phyloP scores from a whole-genome alignment of 2,113 vertebrate genomes.

The Corvus cornix region DNA sequence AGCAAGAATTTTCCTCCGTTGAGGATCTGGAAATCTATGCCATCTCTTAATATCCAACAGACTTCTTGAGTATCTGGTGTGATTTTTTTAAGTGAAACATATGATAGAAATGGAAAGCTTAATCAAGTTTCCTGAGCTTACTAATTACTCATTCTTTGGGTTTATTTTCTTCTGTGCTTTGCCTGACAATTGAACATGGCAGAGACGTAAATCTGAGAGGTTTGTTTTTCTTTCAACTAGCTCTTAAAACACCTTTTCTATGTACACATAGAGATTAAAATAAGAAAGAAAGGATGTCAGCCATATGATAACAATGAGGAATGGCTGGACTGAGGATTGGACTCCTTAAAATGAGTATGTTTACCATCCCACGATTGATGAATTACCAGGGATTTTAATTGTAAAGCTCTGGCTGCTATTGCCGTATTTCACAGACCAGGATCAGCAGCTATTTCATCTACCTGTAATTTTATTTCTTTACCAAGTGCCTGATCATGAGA shows the following conservation, averaged over 20 bases:
- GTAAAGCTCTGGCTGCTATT: neutral
- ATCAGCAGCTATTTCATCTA: conserved; percentile 32
- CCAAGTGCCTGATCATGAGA: conserved; percentile 39
- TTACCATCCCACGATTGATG: neutral
- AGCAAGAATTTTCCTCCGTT: neutral
- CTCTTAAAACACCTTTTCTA: neutral
- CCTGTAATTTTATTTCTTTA: conserved; percentile 46
- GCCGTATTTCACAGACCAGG: neutral
- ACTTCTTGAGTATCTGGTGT: neutral
- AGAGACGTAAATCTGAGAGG: neutral
- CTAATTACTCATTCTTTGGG: conserved; percentile 37
- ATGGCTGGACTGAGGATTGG: neutral
- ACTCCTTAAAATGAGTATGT: neutral
- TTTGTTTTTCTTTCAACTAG: neutral
- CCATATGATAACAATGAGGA: neutral
- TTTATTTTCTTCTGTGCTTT: neutral
- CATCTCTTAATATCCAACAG: conserved; percentile 36
- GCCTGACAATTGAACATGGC: neutral
- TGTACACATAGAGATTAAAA: neutral
- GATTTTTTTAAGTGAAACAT: conserved; percentile 29
- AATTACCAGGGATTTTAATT: conserved; percentile 52
- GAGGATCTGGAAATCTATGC: conserved; percentile 15
- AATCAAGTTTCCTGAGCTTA: conserved; percentile 7
- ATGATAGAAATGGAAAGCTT: conserved; percentile 41
- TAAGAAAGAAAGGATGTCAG: neutral